Evolutionary conservation across 2,113 vertebrate genomes (phyloP).

Genomic region (Sinocyclocheilus grahami): DNA sequence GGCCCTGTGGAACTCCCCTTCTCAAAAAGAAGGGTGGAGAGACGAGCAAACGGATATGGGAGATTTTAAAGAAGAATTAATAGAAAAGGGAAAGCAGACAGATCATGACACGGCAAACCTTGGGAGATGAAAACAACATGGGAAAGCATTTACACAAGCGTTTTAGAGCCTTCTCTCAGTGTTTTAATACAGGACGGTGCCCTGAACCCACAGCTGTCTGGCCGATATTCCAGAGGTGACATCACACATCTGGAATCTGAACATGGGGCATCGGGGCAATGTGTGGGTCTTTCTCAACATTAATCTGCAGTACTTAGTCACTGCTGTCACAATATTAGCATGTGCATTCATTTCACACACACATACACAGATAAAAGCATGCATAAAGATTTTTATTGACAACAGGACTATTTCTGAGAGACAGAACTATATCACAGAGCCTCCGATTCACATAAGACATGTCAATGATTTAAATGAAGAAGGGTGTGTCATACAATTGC

Average conservation of each 20-base stretch:
- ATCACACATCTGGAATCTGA: slow-evolving; percentile 46
- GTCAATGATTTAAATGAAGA: slow-evolving; percentile 5
- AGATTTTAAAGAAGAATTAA: slow-evolving; percentile 8
- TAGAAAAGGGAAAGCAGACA: slow-evolving; percentile 30
- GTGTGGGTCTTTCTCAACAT: not conserved
- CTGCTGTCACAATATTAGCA: not conserved
- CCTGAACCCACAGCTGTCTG: slow-evolving; percentile 44
- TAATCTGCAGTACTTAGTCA: not conserved
- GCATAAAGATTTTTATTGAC: not conserved
- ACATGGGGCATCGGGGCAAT: not conserved
- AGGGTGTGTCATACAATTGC: slow-evolving; percentile 8
- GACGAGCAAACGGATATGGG: slow-evolving; percentile 52
- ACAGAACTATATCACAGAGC: not conserved
- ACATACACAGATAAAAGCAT: not conserved
- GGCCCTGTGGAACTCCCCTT: slow-evolving; percentile 47
- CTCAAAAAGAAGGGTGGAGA: slow-evolving; percentile 46
- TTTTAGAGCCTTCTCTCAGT: not conserved
- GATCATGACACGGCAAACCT: slow-evolving; percentile 27
- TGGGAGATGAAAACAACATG: slow-evolving; percentile 30
- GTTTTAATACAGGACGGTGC: slow-evolving; percentile 12
- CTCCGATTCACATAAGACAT: not conserved
- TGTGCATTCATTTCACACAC: not conserved
- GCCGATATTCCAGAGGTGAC: slow-evolving; percentile 29
- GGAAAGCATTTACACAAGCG: slow-evolving; percentile 26
- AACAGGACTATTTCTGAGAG: not conserved